phyloP scores from a whole-genome alignment of 2,888 invertebrate genomes.

The Stenoptilia bipunctidactyla region DNA sequence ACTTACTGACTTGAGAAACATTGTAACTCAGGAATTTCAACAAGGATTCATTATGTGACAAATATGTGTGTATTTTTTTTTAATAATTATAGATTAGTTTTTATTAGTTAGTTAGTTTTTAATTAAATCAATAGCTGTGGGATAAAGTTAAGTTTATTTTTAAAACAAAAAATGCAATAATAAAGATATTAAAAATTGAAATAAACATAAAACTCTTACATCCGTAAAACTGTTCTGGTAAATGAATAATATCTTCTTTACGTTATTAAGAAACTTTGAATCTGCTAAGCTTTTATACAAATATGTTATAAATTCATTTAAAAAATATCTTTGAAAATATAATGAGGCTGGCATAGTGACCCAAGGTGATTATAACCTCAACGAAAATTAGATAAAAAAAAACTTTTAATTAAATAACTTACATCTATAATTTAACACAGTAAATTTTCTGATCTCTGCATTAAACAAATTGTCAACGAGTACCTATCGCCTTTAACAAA shows the following conservation, averaged over 20 bases:
- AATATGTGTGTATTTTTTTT: too few relatives aligned
- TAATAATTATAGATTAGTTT: not conserved
- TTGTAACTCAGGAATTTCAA: slow-evolving; percentile 37
- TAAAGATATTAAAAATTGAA: not conserved
- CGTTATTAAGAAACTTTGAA: too few relatives aligned
- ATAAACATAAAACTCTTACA: too few relatives aligned
- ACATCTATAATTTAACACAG: not conserved
- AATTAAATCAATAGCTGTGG: not conserved
- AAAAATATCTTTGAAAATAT: too few relatives aligned
- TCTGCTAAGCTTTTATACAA: too few relatives aligned
- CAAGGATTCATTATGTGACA: not conserved
- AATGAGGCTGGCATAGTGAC: too few relatives aligned
- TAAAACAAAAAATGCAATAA: not conserved
- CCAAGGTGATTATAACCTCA: not conserved
- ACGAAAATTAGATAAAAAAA: not conserved
- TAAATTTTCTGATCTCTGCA: too few relatives aligned
- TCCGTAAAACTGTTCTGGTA: too few relatives aligned
- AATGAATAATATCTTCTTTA: too few relatives aligned
- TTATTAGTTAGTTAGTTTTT: not conserved
- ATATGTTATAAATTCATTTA: too few relatives aligned
- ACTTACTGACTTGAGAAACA: slow-evolving; percentile 32
- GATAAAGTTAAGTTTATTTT: not conserved
- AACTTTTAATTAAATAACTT: not conserved
- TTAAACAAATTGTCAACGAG: too few relatives aligned
- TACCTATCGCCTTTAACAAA: slow-evolving; percentile 6